phyloP scores from a whole-genome alignment of 2,113 vertebrate genomes.

The Parus major region DNA sequence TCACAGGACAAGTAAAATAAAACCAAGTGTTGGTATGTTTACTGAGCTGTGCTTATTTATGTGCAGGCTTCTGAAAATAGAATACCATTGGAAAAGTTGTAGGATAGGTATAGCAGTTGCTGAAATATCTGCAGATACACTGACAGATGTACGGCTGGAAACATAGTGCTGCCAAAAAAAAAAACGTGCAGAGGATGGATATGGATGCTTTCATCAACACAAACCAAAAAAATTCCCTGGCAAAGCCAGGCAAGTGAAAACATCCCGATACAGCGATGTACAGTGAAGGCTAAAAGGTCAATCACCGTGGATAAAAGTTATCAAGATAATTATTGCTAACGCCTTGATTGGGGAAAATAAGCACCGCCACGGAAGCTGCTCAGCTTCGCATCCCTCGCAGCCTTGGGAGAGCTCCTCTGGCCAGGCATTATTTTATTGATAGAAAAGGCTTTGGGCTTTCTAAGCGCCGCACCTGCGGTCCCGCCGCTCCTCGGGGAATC shows the following conservation, averaged over 20 bases:
- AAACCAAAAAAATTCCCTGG: background rate
- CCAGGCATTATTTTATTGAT: constrained; percentile 45
- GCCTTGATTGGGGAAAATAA: background rate
- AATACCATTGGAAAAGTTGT: background rate
- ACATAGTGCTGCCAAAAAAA: background rate
- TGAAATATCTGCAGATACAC: background rate
- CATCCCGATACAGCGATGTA: background rate
- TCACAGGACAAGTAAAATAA: background rate
- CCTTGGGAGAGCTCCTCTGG: background rate
- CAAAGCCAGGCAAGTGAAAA: background rate
- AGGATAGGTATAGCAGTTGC: background rate
- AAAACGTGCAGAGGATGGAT: background rate
- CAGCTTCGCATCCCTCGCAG: background rate
- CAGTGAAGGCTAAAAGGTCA: constrained; percentile 16
- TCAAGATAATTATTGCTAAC: background rate
- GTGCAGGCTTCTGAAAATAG: background rate
- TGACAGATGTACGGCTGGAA: background rate
- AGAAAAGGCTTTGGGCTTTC: constrained; percentile 67
- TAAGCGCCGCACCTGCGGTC: constrained; percentile 73
- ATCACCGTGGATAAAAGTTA: background rate
- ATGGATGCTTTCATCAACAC: background rate
- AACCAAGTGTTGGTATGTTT: background rate
- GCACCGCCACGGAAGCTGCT: background rate
- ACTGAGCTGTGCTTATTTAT: background rate
- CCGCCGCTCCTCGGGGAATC: background rate